A percentile compares a stretch with the other conserved stretches of the same genome.
These are phyloP conservation scores for Oxytorus armatus DNA, from an alignment of 2,888 invertebrate species.

Conservation along the genomic window DNA sequence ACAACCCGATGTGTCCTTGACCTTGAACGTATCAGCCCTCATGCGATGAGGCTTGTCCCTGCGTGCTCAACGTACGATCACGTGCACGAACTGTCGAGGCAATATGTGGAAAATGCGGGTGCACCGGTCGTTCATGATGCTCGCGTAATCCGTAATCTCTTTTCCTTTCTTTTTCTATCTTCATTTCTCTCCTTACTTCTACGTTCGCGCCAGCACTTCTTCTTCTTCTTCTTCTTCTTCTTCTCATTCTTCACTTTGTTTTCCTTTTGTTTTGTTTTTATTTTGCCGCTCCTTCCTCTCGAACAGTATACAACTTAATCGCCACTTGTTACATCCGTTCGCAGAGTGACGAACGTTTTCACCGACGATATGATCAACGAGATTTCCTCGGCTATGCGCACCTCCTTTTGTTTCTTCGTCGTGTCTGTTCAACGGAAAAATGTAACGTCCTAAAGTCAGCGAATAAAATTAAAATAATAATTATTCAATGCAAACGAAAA, in stretches of 20 bases:
- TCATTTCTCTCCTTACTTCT: slow-evolving; percentile 18
- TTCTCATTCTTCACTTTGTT: neutral
- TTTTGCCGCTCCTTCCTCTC: neutral
- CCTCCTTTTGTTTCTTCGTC: too few species aligned
- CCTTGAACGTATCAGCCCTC: slow-evolving; percentile 71
- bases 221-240: neutral
- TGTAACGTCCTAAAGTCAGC: too few species aligned
- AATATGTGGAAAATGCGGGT: slow-evolving; percentile 81
- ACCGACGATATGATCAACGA: neutral
- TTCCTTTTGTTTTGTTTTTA: neutral
- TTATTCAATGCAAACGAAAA: too few species aligned
- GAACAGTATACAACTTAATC: slow-evolving; percentile 25
- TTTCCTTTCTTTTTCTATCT: slow-evolving; percentile 64
- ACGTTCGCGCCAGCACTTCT: neutral
- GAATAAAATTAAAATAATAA: too few species aligned
- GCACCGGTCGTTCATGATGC: slow-evolving; percentile 80
- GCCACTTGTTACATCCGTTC: neutral
- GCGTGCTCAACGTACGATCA: slow-evolving; percentile 16
- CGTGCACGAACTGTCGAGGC: neutral
- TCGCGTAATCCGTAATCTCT: slow-evolving; percentile 71
- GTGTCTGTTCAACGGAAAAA: too few species aligned
- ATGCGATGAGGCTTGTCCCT: slow-evolving; percentile 52
- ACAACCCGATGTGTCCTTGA: too few species aligned
- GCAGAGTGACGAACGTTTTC: slow-evolving; percentile 1
- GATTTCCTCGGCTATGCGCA: too few species aligned